Percentiles rank a stretch among this genome's conserved stretches.
Conservation (phyloP, 2,113 vertebrate genomes). For the Lagenorhynchus albirostris region DNA sequence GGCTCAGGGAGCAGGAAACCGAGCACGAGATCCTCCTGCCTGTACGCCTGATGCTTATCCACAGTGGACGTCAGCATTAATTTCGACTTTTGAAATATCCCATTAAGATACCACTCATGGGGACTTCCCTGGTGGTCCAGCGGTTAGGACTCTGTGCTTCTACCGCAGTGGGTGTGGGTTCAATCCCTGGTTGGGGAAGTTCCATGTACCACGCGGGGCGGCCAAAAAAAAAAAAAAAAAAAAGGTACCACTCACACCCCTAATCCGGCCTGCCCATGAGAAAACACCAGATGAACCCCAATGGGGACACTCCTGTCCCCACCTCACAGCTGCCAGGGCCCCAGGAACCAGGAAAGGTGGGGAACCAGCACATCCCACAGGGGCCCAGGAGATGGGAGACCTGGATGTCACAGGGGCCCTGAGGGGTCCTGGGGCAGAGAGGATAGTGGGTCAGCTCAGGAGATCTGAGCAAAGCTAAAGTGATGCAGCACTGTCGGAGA, state of each 20-base stretch:
- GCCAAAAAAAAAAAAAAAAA: not conserved
- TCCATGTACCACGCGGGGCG: no score
- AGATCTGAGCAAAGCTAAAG: no score
- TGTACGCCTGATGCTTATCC: accelerated
- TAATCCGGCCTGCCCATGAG: not conserved
- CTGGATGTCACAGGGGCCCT: no score
- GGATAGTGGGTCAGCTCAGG: no score
- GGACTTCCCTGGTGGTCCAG: not conserved
- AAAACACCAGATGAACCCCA: not conserved
- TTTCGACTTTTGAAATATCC: not conserved
- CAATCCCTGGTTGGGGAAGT: not conserved
- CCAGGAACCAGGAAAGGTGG: not conserved
- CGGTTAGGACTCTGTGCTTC: not conserved
- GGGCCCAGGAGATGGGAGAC: no score
- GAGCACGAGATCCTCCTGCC: no score
- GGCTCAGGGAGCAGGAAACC: not conserved
- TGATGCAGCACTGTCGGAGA: no score
- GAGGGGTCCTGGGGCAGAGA: no score
- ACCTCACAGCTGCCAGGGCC: no score
- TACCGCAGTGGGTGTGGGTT: not conserved
- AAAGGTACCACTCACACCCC: not conserved
- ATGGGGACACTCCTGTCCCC: not conserved
- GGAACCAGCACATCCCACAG: no score
- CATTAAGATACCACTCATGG: not conserved
- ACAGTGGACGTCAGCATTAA: not conserved